Base-by-base conservation (phyloP, 2,888 invertebrate genomes). In the Petrophora chlorosata region DNA sequence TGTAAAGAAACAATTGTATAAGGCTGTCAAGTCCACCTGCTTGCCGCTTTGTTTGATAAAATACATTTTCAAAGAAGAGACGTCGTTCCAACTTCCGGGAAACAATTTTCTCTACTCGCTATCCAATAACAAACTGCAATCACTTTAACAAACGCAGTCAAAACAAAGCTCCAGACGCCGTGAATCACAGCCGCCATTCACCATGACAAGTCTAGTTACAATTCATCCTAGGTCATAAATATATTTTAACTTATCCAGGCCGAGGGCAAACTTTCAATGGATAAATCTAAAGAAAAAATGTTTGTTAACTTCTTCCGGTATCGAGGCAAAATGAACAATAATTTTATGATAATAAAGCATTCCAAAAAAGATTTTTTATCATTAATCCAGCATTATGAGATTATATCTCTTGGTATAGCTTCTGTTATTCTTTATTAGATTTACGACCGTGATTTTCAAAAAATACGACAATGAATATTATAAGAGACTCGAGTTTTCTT, bases 251-350 rank as follows among this genome's bases (percentile, higher is more conserved):
- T 74, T 70, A 65, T 57, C 53, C 59, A 56, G 49, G 51, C 43
- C 46, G 54, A 46, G 55, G 52, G 26, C 49, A 63, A 75, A 79
- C 66, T 79, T 79, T 73, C 70, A 71, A 72, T 72, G 63, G 69
- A 62, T 66, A 47, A 65, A 56, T 57, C 57, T 56, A 42, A 63
- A 69, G 65, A 67, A 67, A 73, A 72, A 71, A 70, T 66, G 64
- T 56, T n/a, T n/a, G n/a, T 56, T 69, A 76, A 79, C 69, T 77
- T 79, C 58, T 30, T 32, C 41, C 54, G 60, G 61, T 66, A 66
- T 71, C 59, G 64, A 64, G 56, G 61, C n/a, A n/a, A n/a, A n/a
- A 66, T 52, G 55, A 59, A 59, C 59, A 61, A 67, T 60, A 65
- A 56, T 52, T 53, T 59, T 59, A 58, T 22, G 28, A 61, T 56